These are phyloP conservation scores for Paradoxurus hermaphroditus DNA, from an alignment of 2,113 vertebrate species.

Conservation along the genomic window DNA sequence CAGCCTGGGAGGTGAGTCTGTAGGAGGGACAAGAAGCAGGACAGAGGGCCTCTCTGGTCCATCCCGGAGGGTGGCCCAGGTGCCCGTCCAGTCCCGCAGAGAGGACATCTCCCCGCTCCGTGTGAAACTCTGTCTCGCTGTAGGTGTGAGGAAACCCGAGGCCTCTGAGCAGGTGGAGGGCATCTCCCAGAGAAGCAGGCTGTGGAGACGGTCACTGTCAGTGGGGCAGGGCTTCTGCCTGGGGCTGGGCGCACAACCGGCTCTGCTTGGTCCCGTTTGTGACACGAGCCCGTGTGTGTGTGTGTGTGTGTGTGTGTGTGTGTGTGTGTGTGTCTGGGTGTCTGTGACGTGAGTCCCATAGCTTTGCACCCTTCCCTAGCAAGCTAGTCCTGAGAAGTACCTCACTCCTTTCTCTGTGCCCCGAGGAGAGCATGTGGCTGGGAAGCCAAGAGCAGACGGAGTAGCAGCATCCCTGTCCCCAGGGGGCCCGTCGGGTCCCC, in stretches of 20 bases:
- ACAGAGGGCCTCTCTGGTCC: background rate
- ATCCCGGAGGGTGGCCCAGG: background rate
- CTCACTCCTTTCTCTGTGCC: background rate
- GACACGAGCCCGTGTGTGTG: background rate
- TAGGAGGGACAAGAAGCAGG: background rate
- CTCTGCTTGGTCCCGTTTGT: too few relatives aligned
- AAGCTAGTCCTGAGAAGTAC: background rate
- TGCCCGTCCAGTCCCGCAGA: background rate
- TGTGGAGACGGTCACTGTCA: rapidly evolving
- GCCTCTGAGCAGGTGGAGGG: background rate
- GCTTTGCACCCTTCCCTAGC: background rate
- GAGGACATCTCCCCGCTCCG: background rate
- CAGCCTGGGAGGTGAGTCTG: background rate
- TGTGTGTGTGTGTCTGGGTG: background rate
- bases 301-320: too few relatives aligned
- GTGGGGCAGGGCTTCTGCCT: background rate
- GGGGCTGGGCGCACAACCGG: background rate
- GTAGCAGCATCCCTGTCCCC: background rate
- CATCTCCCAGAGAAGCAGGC: background rate
- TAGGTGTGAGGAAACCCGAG: background rate
- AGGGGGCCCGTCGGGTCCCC: rapidly evolving
- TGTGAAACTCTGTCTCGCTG: background rate
- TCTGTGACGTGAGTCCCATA: background rate
- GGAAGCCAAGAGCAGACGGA: background rate
- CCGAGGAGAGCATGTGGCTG: background rate